Evolutionary conservation across 64 coral and sea anemone species (phyloP).

Genomic region (Platygyra sinensis): DNA sequence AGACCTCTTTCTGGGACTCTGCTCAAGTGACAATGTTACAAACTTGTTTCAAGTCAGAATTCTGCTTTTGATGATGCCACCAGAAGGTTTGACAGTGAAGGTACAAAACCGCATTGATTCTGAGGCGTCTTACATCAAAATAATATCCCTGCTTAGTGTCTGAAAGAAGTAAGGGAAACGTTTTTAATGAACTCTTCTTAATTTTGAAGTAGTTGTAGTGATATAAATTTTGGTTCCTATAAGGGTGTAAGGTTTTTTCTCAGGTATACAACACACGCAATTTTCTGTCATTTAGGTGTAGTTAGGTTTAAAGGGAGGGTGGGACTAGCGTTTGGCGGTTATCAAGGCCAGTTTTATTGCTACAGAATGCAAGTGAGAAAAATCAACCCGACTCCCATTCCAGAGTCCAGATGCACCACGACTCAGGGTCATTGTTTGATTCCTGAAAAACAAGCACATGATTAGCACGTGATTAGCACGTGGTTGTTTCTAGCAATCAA

Average conservation of each 20-base stretch:
- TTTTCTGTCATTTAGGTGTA: no score
- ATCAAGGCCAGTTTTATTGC: not conserved
- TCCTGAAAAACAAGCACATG: not conserved
- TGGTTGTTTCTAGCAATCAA: not conserved
- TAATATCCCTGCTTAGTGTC: not conserved
- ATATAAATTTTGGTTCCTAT: not conserved
- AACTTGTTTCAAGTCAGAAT: not conserved
- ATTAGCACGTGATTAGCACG: not conserved
- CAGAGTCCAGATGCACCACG: not conserved
- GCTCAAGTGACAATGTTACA: not conserved
- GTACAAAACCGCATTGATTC: not conserved
- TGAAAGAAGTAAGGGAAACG: not conserved
- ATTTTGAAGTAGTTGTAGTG: not conserved
- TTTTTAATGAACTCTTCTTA: not conserved
- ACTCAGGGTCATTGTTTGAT: constrained; percentile 10
- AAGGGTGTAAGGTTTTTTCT: not conserved
- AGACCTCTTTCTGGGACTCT: not conserved
- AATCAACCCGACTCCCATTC: constrained; percentile 27
- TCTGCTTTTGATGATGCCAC: not conserved
- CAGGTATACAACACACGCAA: no score
- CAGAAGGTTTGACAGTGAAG: not conserved
- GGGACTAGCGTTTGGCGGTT: not conserved
- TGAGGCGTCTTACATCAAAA: not conserved
- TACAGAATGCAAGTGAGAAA: not conserved
- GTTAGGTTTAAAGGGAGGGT: no score